Conservation (phyloP, 2,888 invertebrate genomes). For the Allophyes oxyacanthae region DNA sequence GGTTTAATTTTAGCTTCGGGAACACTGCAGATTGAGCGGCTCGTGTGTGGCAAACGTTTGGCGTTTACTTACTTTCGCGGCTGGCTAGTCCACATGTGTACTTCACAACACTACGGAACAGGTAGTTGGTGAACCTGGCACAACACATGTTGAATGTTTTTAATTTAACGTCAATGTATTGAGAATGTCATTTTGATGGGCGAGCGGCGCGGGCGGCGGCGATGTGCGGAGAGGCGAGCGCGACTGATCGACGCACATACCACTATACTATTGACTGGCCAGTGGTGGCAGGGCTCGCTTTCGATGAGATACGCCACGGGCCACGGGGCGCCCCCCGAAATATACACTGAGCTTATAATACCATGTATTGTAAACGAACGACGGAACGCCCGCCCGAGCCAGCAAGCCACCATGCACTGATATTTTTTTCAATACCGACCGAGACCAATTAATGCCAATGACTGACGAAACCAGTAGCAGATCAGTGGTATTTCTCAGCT, state of each 20-base stretch:
- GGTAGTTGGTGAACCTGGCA: slow-evolving; percentile 82
- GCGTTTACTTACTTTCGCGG: slow-evolving; percentile 82
- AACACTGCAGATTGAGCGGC: slow-evolving; percentile 43
- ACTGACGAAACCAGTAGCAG: slow-evolving; percentile 81
- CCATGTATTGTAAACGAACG: slow-evolving; percentile 54
- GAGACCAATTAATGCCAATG: slow-evolving; percentile 83
- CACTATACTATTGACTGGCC: slow-evolving; percentile 75
- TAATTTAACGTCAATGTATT: slow-evolving; percentile 68
- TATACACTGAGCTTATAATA: slow-evolving; percentile 68
- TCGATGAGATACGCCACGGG: slow-evolving; percentile 59
- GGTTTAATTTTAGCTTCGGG: slow-evolving; percentile 65
- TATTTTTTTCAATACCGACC: slow-evolving; percentile 75
- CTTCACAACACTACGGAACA: slow-evolving; percentile 85
- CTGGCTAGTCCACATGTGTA: slow-evolving; percentile 86
- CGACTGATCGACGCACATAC: slow-evolving; percentile 78
- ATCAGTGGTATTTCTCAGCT: slow-evolving; percentile 73
- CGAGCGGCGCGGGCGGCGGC: slow-evolving; percentile 61
- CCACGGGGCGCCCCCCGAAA: slow-evolving; percentile 69
- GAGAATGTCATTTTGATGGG: slow-evolving; percentile 77
- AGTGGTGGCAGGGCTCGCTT: slow-evolving; percentile 64
- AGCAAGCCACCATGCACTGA: slow-evolving; percentile 78
- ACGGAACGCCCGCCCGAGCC: slow-evolving; percentile 53
- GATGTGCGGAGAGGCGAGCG: slow-evolving; percentile 60
- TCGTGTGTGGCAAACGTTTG: slow-evolving; percentile 13
- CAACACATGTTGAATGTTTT: slow-evolving; percentile 81